Conservation (phyloP, 1,140 invertebrate species). For the Drosophila ficusphila region DNA sequence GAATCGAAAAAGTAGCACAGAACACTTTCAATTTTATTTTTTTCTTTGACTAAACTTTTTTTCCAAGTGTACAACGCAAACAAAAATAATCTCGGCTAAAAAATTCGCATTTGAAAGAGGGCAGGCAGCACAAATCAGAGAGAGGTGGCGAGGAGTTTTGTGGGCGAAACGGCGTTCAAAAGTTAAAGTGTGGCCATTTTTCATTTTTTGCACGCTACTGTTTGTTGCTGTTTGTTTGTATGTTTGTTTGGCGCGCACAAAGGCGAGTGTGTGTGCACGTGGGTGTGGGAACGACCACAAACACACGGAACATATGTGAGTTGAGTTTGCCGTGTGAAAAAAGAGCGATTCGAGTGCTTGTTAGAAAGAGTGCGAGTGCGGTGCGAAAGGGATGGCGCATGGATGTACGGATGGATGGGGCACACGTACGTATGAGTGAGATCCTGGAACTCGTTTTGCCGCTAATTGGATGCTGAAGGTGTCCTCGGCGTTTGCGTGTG, state of each 20-base stretch:
- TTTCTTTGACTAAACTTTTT: neutral
- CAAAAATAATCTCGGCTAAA: constrained; percentile 41
- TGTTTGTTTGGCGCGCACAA: constrained; percentile 31
- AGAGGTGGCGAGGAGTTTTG: neutral
- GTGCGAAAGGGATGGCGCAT: constrained; percentile 9
- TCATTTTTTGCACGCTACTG: constrained; percentile 44
- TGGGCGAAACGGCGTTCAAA: constrained; percentile 46
- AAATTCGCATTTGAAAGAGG: constrained; percentile 45
- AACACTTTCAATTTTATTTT: neutral
- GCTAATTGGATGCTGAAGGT: constrained; percentile 66
- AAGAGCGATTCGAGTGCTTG: constrained; percentile 57
- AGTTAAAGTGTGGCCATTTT: constrained; percentile 66
- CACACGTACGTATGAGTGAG: constrained; percentile 20
- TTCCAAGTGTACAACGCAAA: constrained; percentile 6
- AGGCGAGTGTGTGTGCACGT: constrained; percentile 21
- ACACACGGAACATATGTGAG: constrained; percentile 48
- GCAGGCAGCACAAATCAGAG: neutral
- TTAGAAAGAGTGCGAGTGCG: constrained; percentile 40
- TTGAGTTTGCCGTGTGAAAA: constrained; percentile 49
- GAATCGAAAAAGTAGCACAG: too few species aligned
- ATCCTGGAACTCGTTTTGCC: constrained; percentile 53
- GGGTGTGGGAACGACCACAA: constrained; percentile 20
- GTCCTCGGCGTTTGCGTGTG: constrained; percentile 11
- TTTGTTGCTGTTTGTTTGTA: constrained; percentile 42
- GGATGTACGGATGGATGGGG: constrained; percentile 13